Evolutionary conservation across 2,888 invertebrate species (phyloP), one percentile per base, ranked within the genome.

Genomic region (Ecdyonurus torrentis): DNA sequence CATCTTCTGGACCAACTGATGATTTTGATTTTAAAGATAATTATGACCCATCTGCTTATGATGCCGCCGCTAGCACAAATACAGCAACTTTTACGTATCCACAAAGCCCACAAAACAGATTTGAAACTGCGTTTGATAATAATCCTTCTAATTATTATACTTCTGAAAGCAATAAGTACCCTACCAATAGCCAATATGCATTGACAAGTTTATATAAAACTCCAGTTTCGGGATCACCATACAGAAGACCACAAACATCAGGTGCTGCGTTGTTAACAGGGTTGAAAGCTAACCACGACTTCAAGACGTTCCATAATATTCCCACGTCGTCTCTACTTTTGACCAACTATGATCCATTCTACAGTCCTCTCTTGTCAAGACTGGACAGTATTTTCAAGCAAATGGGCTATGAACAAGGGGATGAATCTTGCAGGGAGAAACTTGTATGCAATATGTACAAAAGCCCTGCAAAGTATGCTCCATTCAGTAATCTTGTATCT

Each of bases 271-370:
- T n/a, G n/a, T n/a, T n/a, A n/a, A n/a, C n/a, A n/a, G 37, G 37
- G 5, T 15, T 37, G 7, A 5, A 15, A 10, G 7, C 37, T 15
- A 15, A 15, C 37, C 37, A 10, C 55, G 55, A 55, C 55, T 55
- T 20, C 61, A 61, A 83, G 83, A 83, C 86, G 53, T 91, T 91
- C 80, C 90, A 90, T 73, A 89, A 89, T 72, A 90, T 91, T 68
- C 91, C 91, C 25, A 82, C 85, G 24, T 90, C 90, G 1, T 89
- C 90, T 1, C 77, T 91, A 73, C 80, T 91, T 61, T 77, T 91
- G 63, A 88, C 89, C 67, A 89, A 88, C 74, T 92, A 90, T 74
- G 92, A 92, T 73, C 91, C 92, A 5, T 92, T 89, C 77, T 92
- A 91, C 74, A 87, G 87, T 18, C 84, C 85, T 0, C 84, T 92